A percentile compares a stretch with the other conserved stretches of the same genome.
phyloP scores from a whole-genome alignment of 2,888 invertebrate genomes.

The Nomada fabriciana region DNA sequence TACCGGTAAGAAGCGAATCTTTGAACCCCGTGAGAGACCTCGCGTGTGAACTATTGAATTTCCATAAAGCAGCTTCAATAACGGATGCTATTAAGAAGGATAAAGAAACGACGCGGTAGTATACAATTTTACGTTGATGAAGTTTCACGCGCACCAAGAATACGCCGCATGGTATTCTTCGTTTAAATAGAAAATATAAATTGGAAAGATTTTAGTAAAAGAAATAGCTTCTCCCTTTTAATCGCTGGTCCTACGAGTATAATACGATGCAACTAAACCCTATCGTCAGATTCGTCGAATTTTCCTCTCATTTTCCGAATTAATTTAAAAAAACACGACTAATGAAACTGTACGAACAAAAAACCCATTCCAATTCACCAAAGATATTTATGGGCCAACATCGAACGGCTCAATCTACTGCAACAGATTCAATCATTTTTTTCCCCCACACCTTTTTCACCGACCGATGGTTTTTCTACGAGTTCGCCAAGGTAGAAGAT shows the following conservation, averaged over 20 bases:
- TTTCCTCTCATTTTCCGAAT: background rate
- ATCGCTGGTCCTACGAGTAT: no score
- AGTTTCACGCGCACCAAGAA: background rate
- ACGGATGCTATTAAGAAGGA: background rate
- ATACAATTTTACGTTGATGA: background rate
- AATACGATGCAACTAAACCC: no score
- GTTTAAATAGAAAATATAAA: no score
- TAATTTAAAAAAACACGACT: background rate
- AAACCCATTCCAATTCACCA: background rate
- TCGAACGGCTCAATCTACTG: conserved; percentile 45
- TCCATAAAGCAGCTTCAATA: background rate
- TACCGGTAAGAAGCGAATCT: background rate
- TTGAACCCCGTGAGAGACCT: background rate
- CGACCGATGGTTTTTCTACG: conserved; percentile 43
- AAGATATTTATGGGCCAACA: conserved; percentile 2
- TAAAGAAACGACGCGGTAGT: background rate
- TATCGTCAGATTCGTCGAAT: no score
- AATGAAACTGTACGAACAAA: no score
- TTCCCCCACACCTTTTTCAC: conserved; percentile 29
- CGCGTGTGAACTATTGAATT: background rate
- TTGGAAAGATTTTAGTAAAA: no score
- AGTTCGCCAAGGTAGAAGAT: conserved; percentile 62
- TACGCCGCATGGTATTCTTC: no score
- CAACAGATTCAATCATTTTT: conserved; percentile 34
- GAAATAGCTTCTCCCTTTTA: no score